Percentiles rank a stretch among this genome's conserved stretches.
Conservation (phyloP, 1,140 invertebrate genomes). For the Hyphantria cunea region DNA sequence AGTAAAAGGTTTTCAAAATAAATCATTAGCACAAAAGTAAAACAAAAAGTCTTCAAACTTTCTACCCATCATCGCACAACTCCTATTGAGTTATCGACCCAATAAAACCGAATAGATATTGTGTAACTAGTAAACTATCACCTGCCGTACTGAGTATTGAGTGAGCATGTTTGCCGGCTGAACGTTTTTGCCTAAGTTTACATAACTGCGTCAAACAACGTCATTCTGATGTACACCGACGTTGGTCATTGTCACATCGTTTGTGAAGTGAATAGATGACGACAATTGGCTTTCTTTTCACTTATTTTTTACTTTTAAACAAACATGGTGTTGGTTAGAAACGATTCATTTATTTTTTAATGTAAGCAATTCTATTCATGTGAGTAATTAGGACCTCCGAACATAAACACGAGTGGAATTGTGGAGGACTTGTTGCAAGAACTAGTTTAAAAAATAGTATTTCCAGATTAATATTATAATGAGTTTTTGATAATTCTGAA, state of each 20-base stretch:
- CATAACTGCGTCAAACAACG: slow-evolving; percentile 33
- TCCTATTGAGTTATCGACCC: slow-evolving; percentile 20
- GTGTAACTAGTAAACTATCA: slow-evolving; percentile 10
- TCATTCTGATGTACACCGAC: slow-evolving; percentile 42
- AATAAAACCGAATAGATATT: slow-evolving; percentile 27
- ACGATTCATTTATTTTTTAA: no score
- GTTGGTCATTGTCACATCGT: slow-evolving; percentile 54
- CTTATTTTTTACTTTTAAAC: not conserved
- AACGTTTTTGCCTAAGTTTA: slow-evolving; percentile 39
- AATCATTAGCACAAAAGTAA: not conserved
- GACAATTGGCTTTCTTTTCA: slow-evolving; percentile 21
- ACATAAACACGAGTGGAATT: no score
- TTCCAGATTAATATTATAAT: no score
- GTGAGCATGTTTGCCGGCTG: not conserved
- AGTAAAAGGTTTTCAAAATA: not conserved
- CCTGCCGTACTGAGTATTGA: not conserved
- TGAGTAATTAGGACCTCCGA: no score
- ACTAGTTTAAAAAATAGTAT: no score
- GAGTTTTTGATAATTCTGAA: no score
- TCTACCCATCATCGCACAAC: slow-evolving; percentile 2
- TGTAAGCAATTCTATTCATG: no score
- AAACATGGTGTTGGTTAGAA: no score
- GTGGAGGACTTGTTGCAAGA: no score
- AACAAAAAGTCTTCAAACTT: slow-evolving; percentile 4
- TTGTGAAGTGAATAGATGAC: slow-evolving; percentile 10